Evolutionary conservation across 2,888 invertebrate species (phyloP), one percentile per base, ranked within the genome.

Genomic region (Girardia tigrina): DNA sequence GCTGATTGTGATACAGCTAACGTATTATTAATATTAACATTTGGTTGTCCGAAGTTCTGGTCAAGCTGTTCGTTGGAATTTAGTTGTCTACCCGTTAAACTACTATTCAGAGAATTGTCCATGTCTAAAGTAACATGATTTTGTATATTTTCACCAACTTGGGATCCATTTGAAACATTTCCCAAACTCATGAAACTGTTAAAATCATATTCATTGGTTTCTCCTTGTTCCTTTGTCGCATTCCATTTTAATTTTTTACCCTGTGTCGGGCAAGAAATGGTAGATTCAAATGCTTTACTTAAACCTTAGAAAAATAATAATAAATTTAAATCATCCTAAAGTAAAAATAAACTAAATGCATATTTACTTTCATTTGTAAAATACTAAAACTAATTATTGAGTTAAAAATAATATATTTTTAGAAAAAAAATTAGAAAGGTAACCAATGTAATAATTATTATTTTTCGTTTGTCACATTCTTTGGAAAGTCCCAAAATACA

Each of bases 211-310:
- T 56, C 56, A 2, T n/a, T 56, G n/a, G 4, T 6, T 20, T 56
- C 56, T 20, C 56, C n/a, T 6, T n/a, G 6, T 56, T 56, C 56
- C 23, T 56, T 56, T 20, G n/a, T 56, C 23, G 56, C 6, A 56
- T 56, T 56, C 56, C 56, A 56, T 56, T 56, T 56, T 4, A 56
- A 20, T 56, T 56, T 56, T 16, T 56, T 56, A 56, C 23, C 23
- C n/a, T n/a, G n/a, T 16, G 23, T 56, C n/a, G n/a, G 56, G 23
- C 56, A 56, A 56, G n/a, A 56, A 56, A 20, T 56, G 23, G 56
- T 8, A 56, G 56, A 56, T 56, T 56, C 56, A n/a, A 56, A 56
- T 20, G 56, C 56, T 56, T 56, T 56, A n/a, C 56, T 56, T 56
- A 56, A 56, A 56, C 56, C n/a, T n/a, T n/a, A n/a, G n/a, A n/a